A percentile compares a stretch with the other conserved stretches of the same genome.
These are phyloP conservation scores for Takifugu ocellatus DNA, from an alignment of 2,797 vertebrate species.

Conservation along the genomic window DNA sequence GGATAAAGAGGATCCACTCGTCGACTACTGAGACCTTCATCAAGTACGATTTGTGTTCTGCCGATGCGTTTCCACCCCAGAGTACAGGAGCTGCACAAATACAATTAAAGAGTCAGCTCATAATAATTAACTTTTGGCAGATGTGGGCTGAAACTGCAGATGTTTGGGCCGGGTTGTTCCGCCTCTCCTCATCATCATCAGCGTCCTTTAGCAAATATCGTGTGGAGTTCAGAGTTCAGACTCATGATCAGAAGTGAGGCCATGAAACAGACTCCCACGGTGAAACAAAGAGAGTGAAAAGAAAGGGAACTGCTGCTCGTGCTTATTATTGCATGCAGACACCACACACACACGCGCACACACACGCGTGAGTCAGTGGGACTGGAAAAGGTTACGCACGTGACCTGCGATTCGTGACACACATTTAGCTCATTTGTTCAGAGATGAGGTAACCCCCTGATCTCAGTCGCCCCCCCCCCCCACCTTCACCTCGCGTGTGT, in stretches of 20 bases:
- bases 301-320: not conserved
- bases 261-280: too few species aligned
- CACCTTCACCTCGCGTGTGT: constrained; percentile 26
- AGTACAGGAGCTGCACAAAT: constrained; percentile 4
- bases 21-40: too few species aligned
- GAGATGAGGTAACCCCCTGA: constrained; percentile 69
- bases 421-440: constrained; percentile 70
- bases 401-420: constrained; percentile 59
- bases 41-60: not conserved
- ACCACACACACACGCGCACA: not conserved
- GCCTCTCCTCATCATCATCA: too few species aligned
- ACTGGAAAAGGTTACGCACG: constrained; percentile 36
- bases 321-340: constrained; percentile 12
- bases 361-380: constrained; percentile 48
- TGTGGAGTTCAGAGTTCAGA: too few species aligned
- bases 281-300: not conserved
- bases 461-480: constrained; percentile 21
- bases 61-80: not conserved
- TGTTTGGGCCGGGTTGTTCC: not conserved
- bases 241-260: too few species aligned
- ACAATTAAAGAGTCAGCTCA: constrained; percentile 3
- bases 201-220: too few species aligned
- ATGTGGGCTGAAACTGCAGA: not conserved
- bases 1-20: constrained; percentile 13
- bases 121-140: constrained; percentile 1